Evolutionary conservation across 2,113 vertebrate species (phyloP).

Genomic region (Amia ocellicauda): DNA sequence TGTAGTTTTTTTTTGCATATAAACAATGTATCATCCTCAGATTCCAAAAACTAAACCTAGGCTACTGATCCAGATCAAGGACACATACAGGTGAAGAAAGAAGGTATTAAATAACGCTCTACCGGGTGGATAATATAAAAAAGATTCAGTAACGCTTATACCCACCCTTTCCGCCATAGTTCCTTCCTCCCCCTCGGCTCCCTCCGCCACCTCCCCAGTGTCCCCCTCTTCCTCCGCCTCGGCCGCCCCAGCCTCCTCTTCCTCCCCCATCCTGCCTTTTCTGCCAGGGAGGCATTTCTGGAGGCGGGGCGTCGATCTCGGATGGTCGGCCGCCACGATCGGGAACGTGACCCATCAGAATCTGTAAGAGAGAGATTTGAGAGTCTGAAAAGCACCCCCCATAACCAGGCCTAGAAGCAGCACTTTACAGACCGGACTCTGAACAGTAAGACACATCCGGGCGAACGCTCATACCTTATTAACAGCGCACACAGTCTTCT

Average conservation of each 20-base stretch:
- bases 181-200: slow-evolving; percentile 44
- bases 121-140: not conserved
- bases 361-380: slow-evolving; percentile 46
- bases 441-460: not conserved
- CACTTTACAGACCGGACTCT: no score
- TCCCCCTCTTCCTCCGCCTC: slow-evolving; percentile 56
- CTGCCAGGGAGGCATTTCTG: slow-evolving; percentile 93
- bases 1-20: no score
- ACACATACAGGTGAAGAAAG: no score
- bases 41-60: no score
- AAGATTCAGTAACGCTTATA: slow-evolving; percentile 5
- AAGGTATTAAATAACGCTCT: slow-evolving; percentile 5
- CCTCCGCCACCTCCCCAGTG: slow-evolving; percentile 47
- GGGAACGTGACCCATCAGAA: slow-evolving; percentile 93
- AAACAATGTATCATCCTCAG: no score
- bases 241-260: slow-evolving; percentile 57
- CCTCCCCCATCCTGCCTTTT: slow-evolving; percentile 84
- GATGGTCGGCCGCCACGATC: slow-evolving; percentile 89
- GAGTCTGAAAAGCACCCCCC: not conserved
- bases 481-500: slow-evolving; percentile 81
- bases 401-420: no score
- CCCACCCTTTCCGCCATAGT: slow-evolving; percentile 12
- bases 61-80: no score
- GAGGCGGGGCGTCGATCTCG: slow-evolving; percentile 84
- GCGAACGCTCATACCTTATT: slow-evolving; percentile 74